A percentile compares a stretch with the other conserved stretches of the same genome.
Evolutionary conservation across 1,140 invertebrate species (phyloP).

Genomic region (Calosoma granatense): DNA sequence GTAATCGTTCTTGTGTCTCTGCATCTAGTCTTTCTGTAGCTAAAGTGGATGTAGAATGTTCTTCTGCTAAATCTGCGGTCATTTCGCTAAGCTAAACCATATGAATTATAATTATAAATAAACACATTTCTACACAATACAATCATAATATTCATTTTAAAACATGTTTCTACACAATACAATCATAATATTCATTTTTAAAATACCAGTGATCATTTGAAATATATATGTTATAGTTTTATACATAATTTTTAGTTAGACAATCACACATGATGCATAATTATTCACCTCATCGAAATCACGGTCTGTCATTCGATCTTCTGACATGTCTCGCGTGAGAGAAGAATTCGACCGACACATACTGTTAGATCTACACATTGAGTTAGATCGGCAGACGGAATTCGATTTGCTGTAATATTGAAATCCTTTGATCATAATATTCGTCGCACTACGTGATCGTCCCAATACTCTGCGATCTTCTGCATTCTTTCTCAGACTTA

Average conservation of each 20-base stretch:
- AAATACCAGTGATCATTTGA: too few relatives aligned
- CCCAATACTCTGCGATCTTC: conserved; percentile 38
- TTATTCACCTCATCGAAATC: conserved; percentile 51
- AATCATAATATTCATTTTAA: too few relatives aligned
- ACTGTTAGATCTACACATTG: conserved; percentile 18
- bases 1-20: conserved; percentile 66
- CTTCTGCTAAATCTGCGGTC: conserved; percentile 82
- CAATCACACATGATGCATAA: too few relatives aligned
- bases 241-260: too few relatives aligned
- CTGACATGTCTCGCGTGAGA: conserved; percentile 41
- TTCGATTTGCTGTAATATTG: conserved; percentile 53
- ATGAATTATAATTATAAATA: conserved; percentile 18
- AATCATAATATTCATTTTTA: too few relatives aligned
- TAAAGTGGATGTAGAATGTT: conserved; percentile 77
- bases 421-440: conserved; percentile 70
- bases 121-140: conserved; percentile 7
- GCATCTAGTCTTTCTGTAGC: conserved; percentile 82
- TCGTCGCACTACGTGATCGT: conserved; percentile 61
- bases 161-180: neutral
- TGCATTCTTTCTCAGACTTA: conserved; percentile 26
- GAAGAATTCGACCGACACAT: conserved; percentile 26
- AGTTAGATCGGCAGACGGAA: conserved; percentile 40
- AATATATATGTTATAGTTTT: too few relatives aligned
- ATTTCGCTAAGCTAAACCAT: conserved; percentile 74
- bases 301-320: conserved; percentile 35